Evolutionary conservation across 2,888 invertebrate genomes (phyloP).

Genomic region (Leptopilina myrica): DNA sequence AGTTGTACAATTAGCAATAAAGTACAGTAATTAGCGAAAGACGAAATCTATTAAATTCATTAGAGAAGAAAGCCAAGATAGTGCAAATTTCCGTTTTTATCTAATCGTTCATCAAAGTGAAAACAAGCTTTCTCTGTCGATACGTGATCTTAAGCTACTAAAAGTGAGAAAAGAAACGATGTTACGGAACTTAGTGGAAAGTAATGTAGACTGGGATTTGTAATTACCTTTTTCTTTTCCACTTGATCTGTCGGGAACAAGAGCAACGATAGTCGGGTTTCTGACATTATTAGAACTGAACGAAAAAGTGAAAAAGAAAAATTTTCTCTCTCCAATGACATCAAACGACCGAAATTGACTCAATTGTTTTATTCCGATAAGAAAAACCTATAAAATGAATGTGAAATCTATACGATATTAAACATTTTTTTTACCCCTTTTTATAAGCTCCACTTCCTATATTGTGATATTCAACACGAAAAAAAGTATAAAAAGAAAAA

Average conservation of each 20-base stretch:
- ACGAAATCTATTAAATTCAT: not conserved
- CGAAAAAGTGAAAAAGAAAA: not conserved
- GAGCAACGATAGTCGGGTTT: slow-evolving; percentile 34
- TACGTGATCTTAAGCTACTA: slow-evolving; percentile 32
- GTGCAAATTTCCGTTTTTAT: slow-evolving; percentile 21
- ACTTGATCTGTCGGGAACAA: slow-evolving; percentile 36
- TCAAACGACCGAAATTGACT: not conserved
- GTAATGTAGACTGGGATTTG: slow-evolving; percentile 39
- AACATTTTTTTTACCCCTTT: not conserved
- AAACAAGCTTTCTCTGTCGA: slow-evolving; percentile 23
- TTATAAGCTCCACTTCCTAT: too few relatives aligned
- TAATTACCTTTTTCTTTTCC: slow-evolving; percentile 36
- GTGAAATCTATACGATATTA: not conserved
- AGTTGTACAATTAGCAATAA: too few relatives aligned
- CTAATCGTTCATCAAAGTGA: slow-evolving; percentile 32
- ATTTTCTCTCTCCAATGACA: not conserved
- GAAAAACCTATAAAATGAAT: slow-evolving; percentile 9
- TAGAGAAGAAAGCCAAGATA: not conserved
- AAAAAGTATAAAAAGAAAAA: not conserved
- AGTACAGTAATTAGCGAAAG: not conserved
- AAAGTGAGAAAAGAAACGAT: slow-evolving; percentile 21
- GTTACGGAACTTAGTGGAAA: slow-evolving; percentile 27
- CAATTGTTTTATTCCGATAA: not conserved
- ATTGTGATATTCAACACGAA: too few relatives aligned
- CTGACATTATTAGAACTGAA: slow-evolving; percentile 36